Conservation (phyloP, 2,113 vertebrate genomes). For the Ginglymostoma cirratum region DNA sequence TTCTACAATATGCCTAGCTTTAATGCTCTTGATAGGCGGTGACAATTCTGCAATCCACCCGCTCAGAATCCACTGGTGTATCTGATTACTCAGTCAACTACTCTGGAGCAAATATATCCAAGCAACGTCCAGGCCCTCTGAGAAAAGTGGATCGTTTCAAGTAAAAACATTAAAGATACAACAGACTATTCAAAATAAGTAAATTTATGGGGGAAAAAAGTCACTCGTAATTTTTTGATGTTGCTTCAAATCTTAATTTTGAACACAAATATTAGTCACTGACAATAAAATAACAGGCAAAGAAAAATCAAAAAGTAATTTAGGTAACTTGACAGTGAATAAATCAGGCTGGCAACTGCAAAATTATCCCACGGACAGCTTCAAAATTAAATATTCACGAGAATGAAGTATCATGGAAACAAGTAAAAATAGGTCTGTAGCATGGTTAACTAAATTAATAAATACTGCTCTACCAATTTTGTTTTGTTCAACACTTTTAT, state of each 20-base stretch:
- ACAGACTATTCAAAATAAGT: neutral
- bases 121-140: neutral
- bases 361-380: neutral
- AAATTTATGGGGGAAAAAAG: neutral
- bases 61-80: neutral
- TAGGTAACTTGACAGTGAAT: neutral
- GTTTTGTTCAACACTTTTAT: neutral
- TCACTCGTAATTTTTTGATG: neutral
- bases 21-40: neutral
- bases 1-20: neutral
- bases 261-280: neutral
- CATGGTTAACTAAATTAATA: neutral
- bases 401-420: neutral
- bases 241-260: neutral
- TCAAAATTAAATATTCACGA: neutral
- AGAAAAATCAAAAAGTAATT: neutral
- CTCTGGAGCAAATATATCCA: neutral
- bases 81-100: neutral
- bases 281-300: neutral
- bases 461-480: neutral
- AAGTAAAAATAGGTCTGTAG: neutral
- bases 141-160: neutral
- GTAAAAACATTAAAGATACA: neutral
- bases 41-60: neutral
- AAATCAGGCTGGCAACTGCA: neutral